Evolutionary conservation across 2,113 vertebrate genomes (phyloP).

Genomic region (Tetrax tetrax): DNA sequence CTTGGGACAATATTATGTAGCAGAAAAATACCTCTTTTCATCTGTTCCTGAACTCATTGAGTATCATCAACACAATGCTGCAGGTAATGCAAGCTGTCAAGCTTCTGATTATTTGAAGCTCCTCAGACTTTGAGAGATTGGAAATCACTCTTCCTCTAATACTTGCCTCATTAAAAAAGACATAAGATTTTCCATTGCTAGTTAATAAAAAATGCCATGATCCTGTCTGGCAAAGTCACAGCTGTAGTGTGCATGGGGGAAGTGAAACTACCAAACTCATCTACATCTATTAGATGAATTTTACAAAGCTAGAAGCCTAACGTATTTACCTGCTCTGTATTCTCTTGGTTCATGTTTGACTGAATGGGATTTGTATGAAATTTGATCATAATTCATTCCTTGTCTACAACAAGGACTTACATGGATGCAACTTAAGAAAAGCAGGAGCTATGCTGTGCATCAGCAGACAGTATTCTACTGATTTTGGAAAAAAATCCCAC

Average conservation of each 20-base stretch:
- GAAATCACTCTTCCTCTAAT: not conserved
- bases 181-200: not conserved
- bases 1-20: conserved; percentile 78
- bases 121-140: not conserved
- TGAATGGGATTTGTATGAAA: not conserved
- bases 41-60: conserved; percentile 83
- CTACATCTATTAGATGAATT: not conserved
- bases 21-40: conserved; percentile 82
- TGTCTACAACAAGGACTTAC: not conserved
- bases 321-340: not conserved
- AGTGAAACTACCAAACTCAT: not conserved
- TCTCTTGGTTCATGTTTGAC: not conserved
- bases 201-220: not conserved
- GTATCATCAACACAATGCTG: conserved; percentile 89
- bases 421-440: not conserved
- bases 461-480: not conserved
- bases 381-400: not conserved
- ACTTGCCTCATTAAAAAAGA: not conserved
- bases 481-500: not conserved
- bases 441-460: not conserved
- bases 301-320: not conserved
- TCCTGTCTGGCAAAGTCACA: not conserved
- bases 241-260: not conserved
- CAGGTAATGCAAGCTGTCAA: conserved; percentile 68
- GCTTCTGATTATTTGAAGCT: not conserved